phyloP scores from a whole-genome alignment of 2,797 vertebrate species.

The Echiichthys vipera region DNA sequence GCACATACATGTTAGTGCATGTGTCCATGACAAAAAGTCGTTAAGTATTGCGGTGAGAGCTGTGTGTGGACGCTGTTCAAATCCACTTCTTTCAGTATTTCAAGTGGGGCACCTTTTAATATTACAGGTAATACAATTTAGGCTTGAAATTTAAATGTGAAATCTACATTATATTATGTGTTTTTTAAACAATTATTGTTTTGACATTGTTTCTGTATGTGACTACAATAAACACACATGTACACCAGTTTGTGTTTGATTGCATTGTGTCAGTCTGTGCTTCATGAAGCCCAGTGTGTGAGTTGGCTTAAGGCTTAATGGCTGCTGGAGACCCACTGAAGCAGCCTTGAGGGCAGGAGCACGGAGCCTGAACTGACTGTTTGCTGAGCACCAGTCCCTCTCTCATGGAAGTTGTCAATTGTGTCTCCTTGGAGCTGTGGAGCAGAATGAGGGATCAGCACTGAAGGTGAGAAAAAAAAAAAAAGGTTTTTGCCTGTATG shows the following conservation, averaged over 20 bases:
- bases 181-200: background rate
- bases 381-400: background rate
- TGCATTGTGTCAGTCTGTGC: no score
- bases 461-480: no score
- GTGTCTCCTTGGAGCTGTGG: no score
- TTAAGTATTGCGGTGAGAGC: no score
- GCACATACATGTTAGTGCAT: no score
- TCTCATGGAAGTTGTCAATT: background rate
- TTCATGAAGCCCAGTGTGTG: background rate
- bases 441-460: no score
- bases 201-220: background rate
- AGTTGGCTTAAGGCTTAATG: background rate
- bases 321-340: background rate
- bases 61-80: no score
- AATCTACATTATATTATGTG: background rate
- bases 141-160: background rate
- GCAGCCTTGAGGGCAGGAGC: no score
- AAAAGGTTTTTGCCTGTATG: no score
- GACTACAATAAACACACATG: background rate
- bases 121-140: background rate
- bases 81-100: no score
- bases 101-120: no score
- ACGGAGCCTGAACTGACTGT: background rate
- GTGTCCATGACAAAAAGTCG: no score
- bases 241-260: background rate